Percentiles rank a stretch among this genome's conserved stretches.
Evolutionary conservation across 2,888 invertebrate genomes (phyloP).

Genomic region (Standfussiana lucernea): DNA sequence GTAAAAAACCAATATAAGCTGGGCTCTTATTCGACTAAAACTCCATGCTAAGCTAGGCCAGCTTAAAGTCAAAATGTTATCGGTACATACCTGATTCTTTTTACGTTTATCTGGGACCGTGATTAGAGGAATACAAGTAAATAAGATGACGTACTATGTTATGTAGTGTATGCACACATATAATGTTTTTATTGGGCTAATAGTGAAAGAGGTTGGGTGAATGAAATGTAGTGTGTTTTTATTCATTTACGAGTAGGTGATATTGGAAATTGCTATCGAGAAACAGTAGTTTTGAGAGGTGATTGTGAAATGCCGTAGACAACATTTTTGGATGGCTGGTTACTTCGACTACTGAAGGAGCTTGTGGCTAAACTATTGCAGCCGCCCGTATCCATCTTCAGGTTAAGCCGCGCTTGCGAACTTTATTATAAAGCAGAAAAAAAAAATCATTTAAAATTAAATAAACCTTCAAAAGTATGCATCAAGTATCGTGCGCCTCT

Average conservation of each 20-base stretch:
- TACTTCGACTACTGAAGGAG: background rate
- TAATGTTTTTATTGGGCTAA: conserved; percentile 34
- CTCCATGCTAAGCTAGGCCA: background rate
- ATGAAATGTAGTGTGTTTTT: conserved; percentile 35
- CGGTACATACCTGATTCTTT: conserved; percentile 8
- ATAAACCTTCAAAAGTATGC: too few species aligned
- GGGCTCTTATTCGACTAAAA: background rate
- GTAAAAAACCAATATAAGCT: background rate
- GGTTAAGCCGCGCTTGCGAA: background rate
- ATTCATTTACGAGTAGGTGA: background rate
- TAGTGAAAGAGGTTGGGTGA: conserved; percentile 24
- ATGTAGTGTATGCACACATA: conserved; percentile 7
- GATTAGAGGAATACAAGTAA: conserved; percentile 36
- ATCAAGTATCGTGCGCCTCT: too few species aligned
- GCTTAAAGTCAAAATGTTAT: background rate
- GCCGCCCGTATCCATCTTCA: background rate
- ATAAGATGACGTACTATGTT: conserved; percentile 20
- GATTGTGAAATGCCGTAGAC: background rate
- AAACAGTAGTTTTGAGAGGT: background rate
- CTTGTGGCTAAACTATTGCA: background rate
- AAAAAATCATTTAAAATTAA: too few species aligned
- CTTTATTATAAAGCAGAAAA: too few species aligned
- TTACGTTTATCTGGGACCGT: conserved; percentile 30
- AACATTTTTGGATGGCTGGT: background rate
- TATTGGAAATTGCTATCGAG: background rate